Conservation (phyloP, 2,113 vertebrate genomes). For the Nycticorax nycticorax region DNA sequence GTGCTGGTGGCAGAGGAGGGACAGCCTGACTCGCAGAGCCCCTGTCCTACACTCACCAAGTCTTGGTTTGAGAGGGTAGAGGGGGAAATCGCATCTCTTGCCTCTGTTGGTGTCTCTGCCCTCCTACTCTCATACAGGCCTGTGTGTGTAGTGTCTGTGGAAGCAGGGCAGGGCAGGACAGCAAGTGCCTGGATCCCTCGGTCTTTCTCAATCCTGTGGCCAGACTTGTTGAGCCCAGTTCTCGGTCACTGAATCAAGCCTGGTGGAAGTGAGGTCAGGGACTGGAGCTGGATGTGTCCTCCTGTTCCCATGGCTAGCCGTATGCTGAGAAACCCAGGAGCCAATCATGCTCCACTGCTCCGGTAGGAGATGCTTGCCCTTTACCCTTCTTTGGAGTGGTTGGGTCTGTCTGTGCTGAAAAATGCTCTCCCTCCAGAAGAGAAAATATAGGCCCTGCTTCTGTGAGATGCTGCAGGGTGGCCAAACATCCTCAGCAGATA, state of each 20-base stretch:
- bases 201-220: not conserved
- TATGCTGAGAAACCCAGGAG: not conserved
- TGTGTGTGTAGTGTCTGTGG: not conserved
- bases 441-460: not conserved
- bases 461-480: constrained; percentile 7
- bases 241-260: not conserved
- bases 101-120: not conserved
- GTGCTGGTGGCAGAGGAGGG: not conserved
- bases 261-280: not conserved
- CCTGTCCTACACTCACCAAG: not conserved
- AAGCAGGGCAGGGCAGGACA: not conserved
- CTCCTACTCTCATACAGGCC: not conserved
- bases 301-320: not conserved
- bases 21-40: not conserved
- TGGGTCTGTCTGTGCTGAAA: not conserved
- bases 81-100: not conserved
- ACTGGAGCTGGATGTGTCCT: not conserved
- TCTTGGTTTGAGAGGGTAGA: not conserved
- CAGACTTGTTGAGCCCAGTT: not conserved
- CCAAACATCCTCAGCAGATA: constrained; percentile 49
- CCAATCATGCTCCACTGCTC: not conserved
- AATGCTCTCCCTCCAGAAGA: not conserved
- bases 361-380: not conserved
- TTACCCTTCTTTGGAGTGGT: not conserved
- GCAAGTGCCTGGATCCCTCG: not conserved